A percentile compares a stretch with the other conserved stretches of the same genome.
Evolutionary conservation across 2,888 invertebrate genomes (phyloP).

Genomic region (Yponomeuta sedellus): DNA sequence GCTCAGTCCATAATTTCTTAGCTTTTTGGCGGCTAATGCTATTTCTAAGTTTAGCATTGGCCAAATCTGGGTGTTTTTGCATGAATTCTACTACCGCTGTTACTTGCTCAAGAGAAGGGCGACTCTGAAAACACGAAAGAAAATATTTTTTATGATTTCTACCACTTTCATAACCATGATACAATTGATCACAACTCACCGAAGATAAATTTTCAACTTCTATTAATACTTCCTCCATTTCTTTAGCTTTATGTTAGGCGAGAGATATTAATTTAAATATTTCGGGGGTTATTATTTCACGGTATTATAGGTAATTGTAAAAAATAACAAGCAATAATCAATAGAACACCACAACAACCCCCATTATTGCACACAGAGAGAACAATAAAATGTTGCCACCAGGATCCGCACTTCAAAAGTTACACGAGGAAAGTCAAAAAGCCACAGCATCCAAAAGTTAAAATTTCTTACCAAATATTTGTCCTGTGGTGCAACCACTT

Average conservation of each 20-base stretch:
- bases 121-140: slow-evolving; percentile 4
- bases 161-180: no score
- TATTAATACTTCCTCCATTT: slow-evolving; percentile 15
- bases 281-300: background rate
- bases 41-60: slow-evolving; percentile 43
- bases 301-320: background rate
- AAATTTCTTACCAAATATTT: no score
- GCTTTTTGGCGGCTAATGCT: slow-evolving; percentile 44
- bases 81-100: slow-evolving; percentile 51
- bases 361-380: no score
- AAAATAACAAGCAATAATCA: background rate
- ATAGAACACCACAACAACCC: background rate
- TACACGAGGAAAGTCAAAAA: no score
- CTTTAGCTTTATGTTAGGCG: background rate
- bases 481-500: no score
- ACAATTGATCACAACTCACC: slow-evolving; percentile 6
- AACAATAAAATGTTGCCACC: no score
- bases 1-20: slow-evolving; percentile 50
- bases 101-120: slow-evolving; percentile 50
- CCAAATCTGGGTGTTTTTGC: slow-evolving; percentile 53
- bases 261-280: background rate
- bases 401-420: no score
- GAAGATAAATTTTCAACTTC: slow-evolving; percentile 12
- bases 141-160: background rate
- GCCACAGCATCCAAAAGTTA: no score